Conservation (phyloP, 2,113 vertebrate genomes). For the Myrmecobius fasciatus region DNA sequence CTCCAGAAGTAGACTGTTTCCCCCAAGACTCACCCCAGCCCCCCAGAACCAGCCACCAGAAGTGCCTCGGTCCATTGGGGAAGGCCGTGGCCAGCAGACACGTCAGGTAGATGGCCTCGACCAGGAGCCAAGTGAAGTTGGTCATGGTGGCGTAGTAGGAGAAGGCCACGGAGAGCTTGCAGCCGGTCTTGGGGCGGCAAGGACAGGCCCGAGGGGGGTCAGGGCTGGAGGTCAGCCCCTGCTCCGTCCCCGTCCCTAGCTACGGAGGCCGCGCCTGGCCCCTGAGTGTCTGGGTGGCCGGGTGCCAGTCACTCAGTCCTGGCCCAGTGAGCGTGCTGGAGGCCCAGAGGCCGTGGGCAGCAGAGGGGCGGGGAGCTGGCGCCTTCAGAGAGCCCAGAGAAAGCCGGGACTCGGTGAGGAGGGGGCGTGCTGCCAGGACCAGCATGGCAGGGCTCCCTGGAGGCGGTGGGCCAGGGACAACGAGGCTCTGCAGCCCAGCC, state of each 20-base stretch:
- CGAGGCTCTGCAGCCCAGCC: background rate
- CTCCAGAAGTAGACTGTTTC: too few species aligned
- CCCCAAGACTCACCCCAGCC: constrained; percentile 91
- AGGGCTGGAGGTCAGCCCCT: background rate
- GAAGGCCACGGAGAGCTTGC: constrained; percentile 92
- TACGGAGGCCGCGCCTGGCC: background rate
- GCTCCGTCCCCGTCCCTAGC: background rate
- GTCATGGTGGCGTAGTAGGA: constrained; percentile 94
- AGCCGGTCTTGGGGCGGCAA: constrained; percentile 84
- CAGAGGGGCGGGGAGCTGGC: too few species aligned
- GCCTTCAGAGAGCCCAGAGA: background rate
- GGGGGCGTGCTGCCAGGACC: background rate
- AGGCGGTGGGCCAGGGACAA: too few species aligned
- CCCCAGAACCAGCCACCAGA: constrained; percentile 92
- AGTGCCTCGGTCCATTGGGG: constrained; percentile 85
- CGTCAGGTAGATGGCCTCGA: constrained; percentile 94
- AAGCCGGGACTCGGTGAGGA: background rate
- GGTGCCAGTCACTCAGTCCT: background rate
- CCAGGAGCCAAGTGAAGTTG: constrained; percentile 97
- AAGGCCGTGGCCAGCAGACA: constrained; percentile 90
- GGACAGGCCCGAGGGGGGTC: background rate
- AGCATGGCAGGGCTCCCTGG: too few species aligned
- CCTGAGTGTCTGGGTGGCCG: background rate
- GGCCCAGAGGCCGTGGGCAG: background rate
- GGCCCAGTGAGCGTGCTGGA: background rate